phyloP scores from a whole-genome alignment of 2,888 invertebrate genomes.

The Rhamphomyia laevipes region DNA sequence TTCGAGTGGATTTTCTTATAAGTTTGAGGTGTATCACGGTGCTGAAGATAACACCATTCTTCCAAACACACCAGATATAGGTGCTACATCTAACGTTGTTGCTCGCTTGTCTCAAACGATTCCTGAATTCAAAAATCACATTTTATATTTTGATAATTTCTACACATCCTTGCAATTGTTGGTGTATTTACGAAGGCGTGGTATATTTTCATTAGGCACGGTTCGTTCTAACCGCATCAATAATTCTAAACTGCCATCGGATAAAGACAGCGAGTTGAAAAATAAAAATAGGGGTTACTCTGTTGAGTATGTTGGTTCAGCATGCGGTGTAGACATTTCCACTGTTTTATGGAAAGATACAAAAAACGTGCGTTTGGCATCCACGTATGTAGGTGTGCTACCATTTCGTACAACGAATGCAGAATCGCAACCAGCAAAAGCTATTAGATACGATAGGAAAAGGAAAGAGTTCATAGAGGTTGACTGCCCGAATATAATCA shows the following conservation, averaged over 20 bases:
- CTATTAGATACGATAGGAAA: too few relatives aligned
- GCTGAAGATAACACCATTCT: neutral
- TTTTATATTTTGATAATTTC: conserved; percentile 5
- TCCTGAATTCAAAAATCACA: neutral
- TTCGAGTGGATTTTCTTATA: neutral
- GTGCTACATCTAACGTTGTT: conserved; percentile 1
- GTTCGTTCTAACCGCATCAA: conserved; percentile 6
- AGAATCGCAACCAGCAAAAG: too few relatives aligned
- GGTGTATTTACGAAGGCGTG: conserved; percentile 1
- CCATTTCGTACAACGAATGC: too few relatives aligned
- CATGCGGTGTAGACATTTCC: too few relatives aligned
- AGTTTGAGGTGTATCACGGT: conserved; percentile 1
- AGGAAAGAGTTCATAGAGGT: too few relatives aligned
- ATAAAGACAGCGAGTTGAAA: neutral
- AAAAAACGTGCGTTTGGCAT: too few relatives aligned
- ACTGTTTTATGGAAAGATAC: too few relatives aligned
- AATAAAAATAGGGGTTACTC: too few relatives aligned
- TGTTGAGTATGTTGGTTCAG: too few relatives aligned
- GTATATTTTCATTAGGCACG: conserved; percentile 6
- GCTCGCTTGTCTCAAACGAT: neutral
- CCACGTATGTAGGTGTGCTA: too few relatives aligned
- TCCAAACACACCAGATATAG: conserved; percentile 1
- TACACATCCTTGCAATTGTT: conserved; percentile 1
- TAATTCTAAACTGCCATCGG: conserved; percentile 3
- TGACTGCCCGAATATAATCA: too few relatives aligned